Percentiles rank a stretch among this genome's conserved stretches.
Evolutionary conservation across 1,140 invertebrate genomes (phyloP).

Genomic region (Goniozus legneri): DNA sequence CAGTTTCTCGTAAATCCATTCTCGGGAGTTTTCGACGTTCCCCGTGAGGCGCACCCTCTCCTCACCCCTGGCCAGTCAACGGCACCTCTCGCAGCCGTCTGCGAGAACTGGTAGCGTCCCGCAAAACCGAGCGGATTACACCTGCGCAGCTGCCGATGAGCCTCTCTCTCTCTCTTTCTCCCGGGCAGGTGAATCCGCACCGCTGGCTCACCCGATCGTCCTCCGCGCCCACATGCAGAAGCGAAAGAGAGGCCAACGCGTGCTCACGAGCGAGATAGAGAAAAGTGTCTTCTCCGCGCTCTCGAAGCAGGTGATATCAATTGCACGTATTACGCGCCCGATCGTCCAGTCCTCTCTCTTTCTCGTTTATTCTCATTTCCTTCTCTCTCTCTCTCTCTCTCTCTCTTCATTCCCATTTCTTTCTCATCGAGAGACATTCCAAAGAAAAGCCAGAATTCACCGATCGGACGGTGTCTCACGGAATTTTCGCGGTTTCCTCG

Average conservation of each 20-base stretch:
- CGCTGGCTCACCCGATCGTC: slow-evolving; percentile 46
- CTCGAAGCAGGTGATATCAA: slow-evolving; percentile 46
- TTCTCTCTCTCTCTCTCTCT: background rate
- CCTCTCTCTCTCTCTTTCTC: too few relatives aligned
- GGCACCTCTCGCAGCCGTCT: too few relatives aligned
- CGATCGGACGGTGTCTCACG: too few relatives aligned
- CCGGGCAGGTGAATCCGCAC: slow-evolving; percentile 55
- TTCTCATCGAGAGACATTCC: background rate
- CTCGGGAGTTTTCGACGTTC: too few relatives aligned
- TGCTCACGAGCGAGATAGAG: slow-evolving; percentile 14
- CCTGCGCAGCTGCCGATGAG: slow-evolving; percentile 47
- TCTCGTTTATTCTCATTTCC: slow-evolving; percentile 8
- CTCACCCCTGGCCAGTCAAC: too few relatives aligned
- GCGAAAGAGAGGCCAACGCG: slow-evolving; percentile 5
- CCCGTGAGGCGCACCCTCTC: too few relatives aligned
- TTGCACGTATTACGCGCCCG: slow-evolving; percentile 47
- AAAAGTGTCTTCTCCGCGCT: slow-evolving; percentile 34
- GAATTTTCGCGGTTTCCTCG: too few relatives aligned
- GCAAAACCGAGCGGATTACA: slow-evolving; percentile 49
- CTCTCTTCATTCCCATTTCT: background rate
- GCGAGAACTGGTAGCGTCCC: slow-evolving; percentile 7
- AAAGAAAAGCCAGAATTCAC: too few relatives aligned
- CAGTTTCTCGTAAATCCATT: too few relatives aligned
- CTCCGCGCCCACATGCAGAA: slow-evolving; percentile 10
- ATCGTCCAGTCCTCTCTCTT: slow-evolving; percentile 14